A percentile compares a stretch with the other conserved stretches of the same genome.
Conservation (phyloP, 2,888 invertebrate species). For the Drosophila flavopinicola region DNA sequence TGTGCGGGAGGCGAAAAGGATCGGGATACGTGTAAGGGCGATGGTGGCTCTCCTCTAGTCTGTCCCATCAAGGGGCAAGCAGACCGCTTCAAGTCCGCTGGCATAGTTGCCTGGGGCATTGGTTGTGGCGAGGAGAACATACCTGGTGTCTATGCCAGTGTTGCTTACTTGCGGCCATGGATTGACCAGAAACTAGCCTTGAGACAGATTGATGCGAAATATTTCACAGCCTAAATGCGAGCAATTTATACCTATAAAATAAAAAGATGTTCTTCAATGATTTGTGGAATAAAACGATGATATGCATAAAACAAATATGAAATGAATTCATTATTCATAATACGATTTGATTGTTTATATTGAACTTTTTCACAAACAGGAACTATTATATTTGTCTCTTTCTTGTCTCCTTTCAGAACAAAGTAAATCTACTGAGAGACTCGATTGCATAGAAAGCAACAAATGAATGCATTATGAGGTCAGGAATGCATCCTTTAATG, state of each 20-base stretch:
- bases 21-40: slow-evolving; percentile 90
- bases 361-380: too few species aligned
- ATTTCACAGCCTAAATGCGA: slow-evolving; percentile 62
- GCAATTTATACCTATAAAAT: background rate
- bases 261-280: background rate
- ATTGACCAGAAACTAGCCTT: slow-evolving; percentile 86
- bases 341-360: too few species aligned
- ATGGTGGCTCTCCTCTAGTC: slow-evolving; percentile 92
- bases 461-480: background rate
- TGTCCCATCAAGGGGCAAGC: slow-evolving; percentile 86
- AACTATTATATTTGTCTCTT: too few species aligned
- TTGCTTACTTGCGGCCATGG: slow-evolving; percentile 88
- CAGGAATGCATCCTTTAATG: background rate
- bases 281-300: slow-evolving; percentile 5
- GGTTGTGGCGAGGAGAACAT: slow-evolving; percentile 88
- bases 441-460: too few species aligned
- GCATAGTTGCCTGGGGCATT: slow-evolving; percentile 93
- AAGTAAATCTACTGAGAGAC: too few species aligned
- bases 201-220: slow-evolving; percentile 51
- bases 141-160: slow-evolving; percentile 91
- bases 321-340: background rate
- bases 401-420: too few species aligned
- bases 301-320: background rate
- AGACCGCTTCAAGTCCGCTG: slow-evolving; percentile 83
- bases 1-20: slow-evolving; percentile 91